Evolutionary conservation across 2,113 vertebrate species (phyloP), one percentile per base, ranked within the genome.

Genomic region (Paracyprichromis sp.): DNA sequence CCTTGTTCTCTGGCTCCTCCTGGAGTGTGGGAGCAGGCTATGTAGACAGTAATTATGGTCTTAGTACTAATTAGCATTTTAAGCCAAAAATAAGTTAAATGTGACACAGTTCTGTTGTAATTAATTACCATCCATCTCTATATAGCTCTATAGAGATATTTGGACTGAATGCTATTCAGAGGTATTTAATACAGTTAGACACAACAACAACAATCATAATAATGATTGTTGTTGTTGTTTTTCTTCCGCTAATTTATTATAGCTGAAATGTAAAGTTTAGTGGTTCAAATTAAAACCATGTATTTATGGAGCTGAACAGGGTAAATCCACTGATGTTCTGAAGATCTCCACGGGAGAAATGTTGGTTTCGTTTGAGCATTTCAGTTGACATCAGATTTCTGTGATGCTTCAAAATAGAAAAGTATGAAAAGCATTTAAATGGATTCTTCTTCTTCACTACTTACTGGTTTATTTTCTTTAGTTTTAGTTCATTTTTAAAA

Each of bases 361-460:
- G 57, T 59, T 59, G 57, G 13, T 59, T 59, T 59, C 0, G 0
- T 59, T 0, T 59, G 13, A 61, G 57, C 0, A 63, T 63, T 63
- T 63, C 1, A 34, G 59, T 63, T 34, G 2, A 63, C 29, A 63
- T 63, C 5, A 34, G 29, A 34, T 63, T 63, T 63, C 16, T 34
- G 16, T 31, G 26, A 61, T 6, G 24, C 3, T 63, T 34, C 9
- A 34, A 63, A 34, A 63, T 19, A 7, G 29, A 19, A 34, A 34
- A 63, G 29, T 63, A 63, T 63, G 6, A 63, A 63, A 63, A 19
- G 5, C 59, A 63, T 63, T 11, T 19, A 0, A 63, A 63, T 0
- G 4, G 3, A 63, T 63, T 63, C 0, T 19, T 7, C 29, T 34
- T 19, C 59, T 63, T 34, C 2, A 0, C 3, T 19, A 19, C 29